Conservation (phyloP, 1,140 invertebrate species). For the Meloidogyne chitwoodi region DNA sequence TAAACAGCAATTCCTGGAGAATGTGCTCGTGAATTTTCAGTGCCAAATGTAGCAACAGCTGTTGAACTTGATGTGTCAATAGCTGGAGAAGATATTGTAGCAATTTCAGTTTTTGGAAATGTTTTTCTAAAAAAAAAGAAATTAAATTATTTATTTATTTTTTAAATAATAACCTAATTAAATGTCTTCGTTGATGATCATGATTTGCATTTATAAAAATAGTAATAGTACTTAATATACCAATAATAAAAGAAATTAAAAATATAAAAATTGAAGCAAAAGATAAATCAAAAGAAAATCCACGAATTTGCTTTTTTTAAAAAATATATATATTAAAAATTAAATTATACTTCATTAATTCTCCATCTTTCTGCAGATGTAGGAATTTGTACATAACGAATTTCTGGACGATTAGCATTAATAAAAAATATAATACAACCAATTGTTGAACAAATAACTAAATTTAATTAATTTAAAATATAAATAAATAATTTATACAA, state of each 20-base stretch:
- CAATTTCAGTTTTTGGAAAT: slow-evolving; percentile 11
- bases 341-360: slow-evolving; percentile 6
- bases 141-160: background rate
- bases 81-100: slow-evolving; percentile 4
- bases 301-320: slow-evolving; percentile 12
- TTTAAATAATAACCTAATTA: slow-evolving; percentile 11
- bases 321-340: background rate
- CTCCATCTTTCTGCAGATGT: slow-evolving; percentile 3
- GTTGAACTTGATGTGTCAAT: background rate
- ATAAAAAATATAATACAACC: slow-evolving; percentile 13
- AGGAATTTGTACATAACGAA: slow-evolving; percentile 16
- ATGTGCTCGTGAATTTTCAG: background rate
- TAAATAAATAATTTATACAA: slow-evolving; percentile 6
- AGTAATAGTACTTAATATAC: slow-evolving; percentile 7
- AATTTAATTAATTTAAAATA: background rate
- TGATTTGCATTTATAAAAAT: background rate
- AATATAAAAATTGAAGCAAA: slow-evolving; percentile 18
- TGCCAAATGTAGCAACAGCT: background rate
- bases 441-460: slow-evolving; percentile 18
- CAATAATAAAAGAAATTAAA: slow-evolving; percentile 6
- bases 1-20: background rate
- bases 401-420: slow-evolving; percentile 20
- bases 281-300: slow-evolving; percentile 16
- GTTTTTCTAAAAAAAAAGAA: slow-evolving; percentile 17
- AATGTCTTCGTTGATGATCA: slow-evolving; percentile 1